Percentiles rank a stretch among this genome's conserved stretches.
Conservation (phyloP, 2,113 vertebrate genomes). For the Archilochus colubris region DNA sequence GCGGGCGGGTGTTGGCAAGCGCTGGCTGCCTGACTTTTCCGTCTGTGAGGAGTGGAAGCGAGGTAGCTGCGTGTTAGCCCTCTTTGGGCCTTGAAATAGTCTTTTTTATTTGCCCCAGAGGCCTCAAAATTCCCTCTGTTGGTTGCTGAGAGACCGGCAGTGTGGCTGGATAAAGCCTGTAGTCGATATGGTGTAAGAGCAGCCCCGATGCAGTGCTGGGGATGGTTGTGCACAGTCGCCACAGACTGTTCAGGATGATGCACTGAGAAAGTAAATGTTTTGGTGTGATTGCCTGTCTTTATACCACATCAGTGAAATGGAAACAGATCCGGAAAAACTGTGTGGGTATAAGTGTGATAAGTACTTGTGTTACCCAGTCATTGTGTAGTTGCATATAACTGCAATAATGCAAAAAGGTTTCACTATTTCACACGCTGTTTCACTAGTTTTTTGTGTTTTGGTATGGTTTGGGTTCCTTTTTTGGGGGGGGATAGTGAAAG, state of each 20-base stretch:
- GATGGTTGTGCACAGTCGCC: rapidly evolving
- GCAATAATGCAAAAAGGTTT: not conserved
- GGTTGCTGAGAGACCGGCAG: not conserved
- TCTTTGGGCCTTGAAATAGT: too few relatives aligned
- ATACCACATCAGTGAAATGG: not conserved
- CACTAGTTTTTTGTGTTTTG: too few relatives aligned
- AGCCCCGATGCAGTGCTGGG: rapidly evolving
- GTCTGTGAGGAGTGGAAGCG: rapidly evolving
- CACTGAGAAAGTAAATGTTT: rapidly evolving
- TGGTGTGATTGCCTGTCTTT: rapidly evolving
- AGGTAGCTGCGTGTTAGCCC: rapidly evolving
- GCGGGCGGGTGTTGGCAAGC: rapidly evolving
- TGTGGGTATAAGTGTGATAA: rapidly evolving
- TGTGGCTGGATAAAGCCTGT: not conserved
- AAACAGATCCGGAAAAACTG: not conserved
- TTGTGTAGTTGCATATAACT: not conserved
- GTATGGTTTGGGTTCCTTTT: not conserved
- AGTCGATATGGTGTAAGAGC: rapidly evolving
- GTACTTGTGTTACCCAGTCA: rapidly evolving
- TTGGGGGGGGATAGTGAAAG: not conserved
- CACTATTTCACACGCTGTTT: not conserved
- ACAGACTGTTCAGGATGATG: rapidly evolving
- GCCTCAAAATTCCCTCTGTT: too few relatives aligned
- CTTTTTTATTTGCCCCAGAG: rapidly evolving
- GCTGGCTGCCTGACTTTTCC: rapidly evolving